Evolutionary conservation across 2,797 vertebrate genomes (phyloP).

Genomic region (Malurus splendens): DNA sequence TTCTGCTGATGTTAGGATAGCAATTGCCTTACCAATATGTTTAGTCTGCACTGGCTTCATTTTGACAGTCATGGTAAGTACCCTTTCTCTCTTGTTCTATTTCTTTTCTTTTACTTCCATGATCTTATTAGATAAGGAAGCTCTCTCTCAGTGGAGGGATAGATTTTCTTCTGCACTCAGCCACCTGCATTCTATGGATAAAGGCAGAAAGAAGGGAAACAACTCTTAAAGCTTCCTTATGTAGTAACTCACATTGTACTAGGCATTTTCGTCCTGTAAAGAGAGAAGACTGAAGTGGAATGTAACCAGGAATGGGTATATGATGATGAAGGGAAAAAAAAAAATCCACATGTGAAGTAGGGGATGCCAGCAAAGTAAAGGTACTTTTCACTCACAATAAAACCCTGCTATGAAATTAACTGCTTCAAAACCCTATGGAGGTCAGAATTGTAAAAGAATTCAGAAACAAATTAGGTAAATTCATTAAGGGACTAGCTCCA

Average conservation of each 20-base stretch:
- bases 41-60: conserved; percentile 73
- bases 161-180: neutral
- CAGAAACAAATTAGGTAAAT: neutral
- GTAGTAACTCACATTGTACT: neutral
- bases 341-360: neutral
- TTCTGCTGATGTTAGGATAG: conserved; percentile 60
- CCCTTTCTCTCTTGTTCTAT: neutral
- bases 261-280: neutral
- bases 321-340: neutral
- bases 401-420: neutral
- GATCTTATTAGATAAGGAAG: neutral
- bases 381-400: neutral
- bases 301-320: neutral
- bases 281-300: neutral
- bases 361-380: neutral
- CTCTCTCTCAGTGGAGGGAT: neutral
- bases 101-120: neutral
- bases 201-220: neutral
- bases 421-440: neutral
- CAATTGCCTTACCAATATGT: conserved; percentile 74
- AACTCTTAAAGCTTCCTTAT: neutral
- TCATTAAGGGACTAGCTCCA: neutral
- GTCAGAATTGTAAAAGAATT: neutral
- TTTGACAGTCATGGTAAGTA: conserved; percentile 71
- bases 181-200: neutral